Evolutionary conservation across 2,888 invertebrate species (phyloP).

Genomic region (Acleris emargana): DNA sequence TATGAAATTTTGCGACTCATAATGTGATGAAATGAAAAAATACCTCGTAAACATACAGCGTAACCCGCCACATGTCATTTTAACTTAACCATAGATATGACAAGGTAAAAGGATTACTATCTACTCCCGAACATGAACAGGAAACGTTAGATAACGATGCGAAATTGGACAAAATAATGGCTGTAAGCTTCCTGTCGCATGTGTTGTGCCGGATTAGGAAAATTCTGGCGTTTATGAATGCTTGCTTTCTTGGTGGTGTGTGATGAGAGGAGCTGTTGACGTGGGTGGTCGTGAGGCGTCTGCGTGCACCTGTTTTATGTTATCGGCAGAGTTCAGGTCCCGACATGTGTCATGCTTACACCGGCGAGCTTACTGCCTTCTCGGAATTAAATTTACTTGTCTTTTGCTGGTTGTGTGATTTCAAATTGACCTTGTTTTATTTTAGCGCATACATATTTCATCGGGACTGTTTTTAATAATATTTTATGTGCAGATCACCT

Average conservation of each 20-base stretch:
- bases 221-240: conserved; percentile 21
- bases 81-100: conserved; percentile 25
- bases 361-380: conserved; percentile 24
- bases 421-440: no score
- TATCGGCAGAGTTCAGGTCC: conserved; percentile 28
- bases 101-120: conserved; percentile 34
- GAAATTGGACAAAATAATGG: conserved; percentile 22
- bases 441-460: no score
- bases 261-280: conserved; percentile 6
- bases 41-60: conserved; percentile 32
- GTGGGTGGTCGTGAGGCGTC: conserved; percentile 10
- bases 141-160: conserved; percentile 26
- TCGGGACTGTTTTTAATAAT: no score
- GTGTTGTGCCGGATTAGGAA: conserved; percentile 27
- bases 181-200: conserved; percentile 32
- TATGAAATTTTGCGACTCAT: conserved; percentile 29
- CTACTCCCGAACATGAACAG: conserved; percentile 12
- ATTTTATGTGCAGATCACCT: no score
- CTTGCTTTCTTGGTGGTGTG: conserved; percentile 22
- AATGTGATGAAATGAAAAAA: conserved; percentile 43
- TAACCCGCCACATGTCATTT: conserved; percentile 20
- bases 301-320: conserved; percentile 5
- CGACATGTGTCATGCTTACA: conserved; percentile 40
- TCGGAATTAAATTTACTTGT: neutral
- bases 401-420: neutral